Evolutionary conservation across 2,888 invertebrate genomes (phyloP).

Genomic region (Neoascia interrupta): DNA sequence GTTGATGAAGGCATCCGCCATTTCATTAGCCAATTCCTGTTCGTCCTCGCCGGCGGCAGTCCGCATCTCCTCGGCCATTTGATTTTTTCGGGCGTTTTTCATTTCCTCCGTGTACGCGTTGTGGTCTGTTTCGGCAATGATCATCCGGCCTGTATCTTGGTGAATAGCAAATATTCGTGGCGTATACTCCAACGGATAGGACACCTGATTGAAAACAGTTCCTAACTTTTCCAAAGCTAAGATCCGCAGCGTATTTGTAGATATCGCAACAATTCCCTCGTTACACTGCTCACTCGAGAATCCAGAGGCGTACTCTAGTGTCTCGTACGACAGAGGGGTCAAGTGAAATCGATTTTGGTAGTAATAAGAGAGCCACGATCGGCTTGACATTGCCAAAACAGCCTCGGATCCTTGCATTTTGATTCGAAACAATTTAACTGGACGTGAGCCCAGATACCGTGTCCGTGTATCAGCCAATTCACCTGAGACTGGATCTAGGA

Average conservation of each 20-base stretch:
- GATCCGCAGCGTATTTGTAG: conserved; percentile 97
- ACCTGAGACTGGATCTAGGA: conserved; percentile 96
- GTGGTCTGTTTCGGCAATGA: conserved; percentile 98
- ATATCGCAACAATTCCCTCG: conserved; percentile 99
- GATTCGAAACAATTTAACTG: conserved; percentile 97
- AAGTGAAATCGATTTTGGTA: conserved; percentile 98
- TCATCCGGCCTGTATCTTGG: conserved; percentile 92
- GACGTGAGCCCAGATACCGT: conserved; percentile 95
- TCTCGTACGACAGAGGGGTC: conserved; percentile 97
- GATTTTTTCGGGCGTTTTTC: conserved; percentile 92
- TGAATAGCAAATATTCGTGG: conserved; percentile 97
- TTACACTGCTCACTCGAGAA: conserved; percentile 98
- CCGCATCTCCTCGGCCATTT: conserved; percentile 99
- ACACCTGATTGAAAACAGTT: conserved; percentile 98
- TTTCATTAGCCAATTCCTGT: conserved; percentile 96
- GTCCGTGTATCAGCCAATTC: conserved; percentile 98
- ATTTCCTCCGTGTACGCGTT: conserved; percentile 99
- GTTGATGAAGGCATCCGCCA: conserved; percentile 97
- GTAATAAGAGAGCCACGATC: conserved; percentile 99
- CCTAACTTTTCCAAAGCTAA: conserved; percentile 98
- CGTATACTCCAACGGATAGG: conserved; percentile 95
- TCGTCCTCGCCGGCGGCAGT: conserved; percentile 98
- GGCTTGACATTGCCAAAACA: conserved; percentile 97
- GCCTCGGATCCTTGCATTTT: conserved; percentile 97
- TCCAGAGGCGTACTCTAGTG: conserved; percentile 97